phyloP scores from a whole-genome alignment of 2,797 vertebrate species.

The Pempheris klunzingeri region DNA sequence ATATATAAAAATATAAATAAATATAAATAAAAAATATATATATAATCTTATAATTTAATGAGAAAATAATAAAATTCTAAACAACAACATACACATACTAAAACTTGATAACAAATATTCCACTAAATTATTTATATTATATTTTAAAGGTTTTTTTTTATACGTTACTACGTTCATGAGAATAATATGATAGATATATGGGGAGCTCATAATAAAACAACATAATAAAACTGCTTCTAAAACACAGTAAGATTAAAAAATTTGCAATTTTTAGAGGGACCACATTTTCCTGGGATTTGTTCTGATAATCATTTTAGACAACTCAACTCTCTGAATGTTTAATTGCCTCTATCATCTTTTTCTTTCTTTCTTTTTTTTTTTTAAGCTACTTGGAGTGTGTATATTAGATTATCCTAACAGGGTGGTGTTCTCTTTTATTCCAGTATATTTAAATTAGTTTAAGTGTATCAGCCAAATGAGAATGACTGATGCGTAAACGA shows the following conservation, averaged over 20 bases:
- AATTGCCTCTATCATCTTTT: too few relatives aligned
- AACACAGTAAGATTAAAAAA: background rate
- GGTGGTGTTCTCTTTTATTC: conserved; percentile 1
- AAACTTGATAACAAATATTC: background rate
- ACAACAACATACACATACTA: background rate
- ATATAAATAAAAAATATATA: too few relatives aligned
- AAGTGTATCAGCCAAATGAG: conserved; percentile 15
- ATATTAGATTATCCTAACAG: background rate
- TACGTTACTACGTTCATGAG: background rate
- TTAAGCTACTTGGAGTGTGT: background rate
- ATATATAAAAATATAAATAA: too few relatives aligned
- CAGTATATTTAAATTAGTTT: conserved; percentile 11
- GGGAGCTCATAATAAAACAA: background rate
- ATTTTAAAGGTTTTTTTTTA: too few relatives aligned
- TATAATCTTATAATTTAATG: too few relatives aligned
- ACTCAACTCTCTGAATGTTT: background rate
- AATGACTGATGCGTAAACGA: conserved; percentile 17
- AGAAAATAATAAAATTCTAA: background rate
- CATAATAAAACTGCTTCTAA: background rate
- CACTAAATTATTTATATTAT: background rate
- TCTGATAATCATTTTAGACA: background rate
- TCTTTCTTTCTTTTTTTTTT: background rate
- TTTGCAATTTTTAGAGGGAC: background rate
- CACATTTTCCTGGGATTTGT: background rate
- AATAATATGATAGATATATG: background rate